Percentiles rank a stretch among this genome's conserved stretches.
These are phyloP conservation scores for Watsonalla cultraria DNA, from an alignment of 2,888 invertebrate species.

Conservation along the genomic window DNA sequence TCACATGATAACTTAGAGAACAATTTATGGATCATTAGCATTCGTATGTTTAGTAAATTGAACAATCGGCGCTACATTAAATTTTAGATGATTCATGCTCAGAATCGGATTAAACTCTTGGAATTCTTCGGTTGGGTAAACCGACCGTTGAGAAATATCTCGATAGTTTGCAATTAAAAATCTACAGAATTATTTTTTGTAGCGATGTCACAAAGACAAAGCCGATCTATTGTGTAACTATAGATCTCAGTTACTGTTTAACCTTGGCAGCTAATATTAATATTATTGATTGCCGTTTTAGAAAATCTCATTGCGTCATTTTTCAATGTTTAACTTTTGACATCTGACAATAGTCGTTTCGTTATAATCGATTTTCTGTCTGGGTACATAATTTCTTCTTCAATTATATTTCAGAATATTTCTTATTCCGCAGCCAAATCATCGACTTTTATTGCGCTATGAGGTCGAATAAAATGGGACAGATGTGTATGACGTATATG, in stretches of 20 bases:
- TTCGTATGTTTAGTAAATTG: background rate
- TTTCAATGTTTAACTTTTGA: background rate
- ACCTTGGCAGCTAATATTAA: constrained; percentile 28
- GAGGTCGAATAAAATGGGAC: too few relatives aligned
- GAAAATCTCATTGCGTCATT: constrained; percentile 7
- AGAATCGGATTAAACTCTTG: background rate
- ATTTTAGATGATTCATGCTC: background rate
- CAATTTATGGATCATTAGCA: too few relatives aligned
- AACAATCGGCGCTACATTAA: background rate
- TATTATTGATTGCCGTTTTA: constrained; percentile 4
- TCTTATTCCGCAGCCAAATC: too few relatives aligned
- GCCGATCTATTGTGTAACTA: constrained; percentile 28
- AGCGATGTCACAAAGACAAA: constrained; percentile 45
- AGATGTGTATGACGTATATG: too few relatives aligned
- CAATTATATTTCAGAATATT: too few relatives aligned
- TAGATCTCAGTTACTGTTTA: constrained; percentile 22
- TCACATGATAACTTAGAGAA: too few relatives aligned
- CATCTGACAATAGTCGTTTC: too few relatives aligned
- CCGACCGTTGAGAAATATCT: constrained; percentile 14
- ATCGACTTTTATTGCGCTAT: too few relatives aligned
- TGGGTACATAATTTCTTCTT: too few relatives aligned
- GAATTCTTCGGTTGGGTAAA: background rate
- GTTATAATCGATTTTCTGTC: too few relatives aligned
- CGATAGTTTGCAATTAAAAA: constrained; percentile 8
- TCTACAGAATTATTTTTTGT: constrained; percentile 22